Evolutionary conservation across 2,113 vertebrate species (phyloP), one percentile per base, ranked within the genome.

Genomic region (Malurus melanocephalus): DNA sequence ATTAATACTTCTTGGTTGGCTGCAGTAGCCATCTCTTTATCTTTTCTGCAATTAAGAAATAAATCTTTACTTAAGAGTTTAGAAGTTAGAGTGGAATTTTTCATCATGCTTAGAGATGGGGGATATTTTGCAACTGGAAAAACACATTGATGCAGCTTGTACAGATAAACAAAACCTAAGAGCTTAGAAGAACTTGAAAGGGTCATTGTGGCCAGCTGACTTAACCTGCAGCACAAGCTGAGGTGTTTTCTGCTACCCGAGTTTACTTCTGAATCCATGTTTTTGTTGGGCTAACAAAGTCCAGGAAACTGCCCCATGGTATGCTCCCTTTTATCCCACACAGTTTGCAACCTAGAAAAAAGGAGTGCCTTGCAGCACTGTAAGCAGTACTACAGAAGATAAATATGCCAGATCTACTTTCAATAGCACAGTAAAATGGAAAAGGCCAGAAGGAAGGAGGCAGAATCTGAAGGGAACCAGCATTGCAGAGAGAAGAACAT

Each of bases 241-340:
- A 67, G 21, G 24, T 71, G 20, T 27, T 73, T 80, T 92, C 66
- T 68, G 49, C 40, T 87, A 17, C 38, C 11, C 5, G 15, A 51
- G 11, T 73, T 61, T 76, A 16, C 16, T 80, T 87, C 52, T 46
- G 51, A 76, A 85, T 22, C 23, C 14, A 10, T 16, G 22, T 40
- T 90, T 87, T 59, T 33, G 6, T 20, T 72, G 19, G 12, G 21
- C 48, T 35, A 81, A 68, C 2, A 8, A 24, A 5, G 16, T 48
- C 28, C 21, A 64, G n/a, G 43, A 90, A 80, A n/a, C 19, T 0
- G 0, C 40, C 18, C 21, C 1, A 5, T 7, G 32, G 24, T 40
- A 19, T 46, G 5, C 6, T 85, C 30, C 28, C 17, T 83, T 83
- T 65, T 55, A 66, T 21, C 8, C 21, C 19, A 15, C 30, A 74